phyloP scores from a whole-genome alignment of 1,140 invertebrate genomes.

The Drosophila kohkoa region DNA sequence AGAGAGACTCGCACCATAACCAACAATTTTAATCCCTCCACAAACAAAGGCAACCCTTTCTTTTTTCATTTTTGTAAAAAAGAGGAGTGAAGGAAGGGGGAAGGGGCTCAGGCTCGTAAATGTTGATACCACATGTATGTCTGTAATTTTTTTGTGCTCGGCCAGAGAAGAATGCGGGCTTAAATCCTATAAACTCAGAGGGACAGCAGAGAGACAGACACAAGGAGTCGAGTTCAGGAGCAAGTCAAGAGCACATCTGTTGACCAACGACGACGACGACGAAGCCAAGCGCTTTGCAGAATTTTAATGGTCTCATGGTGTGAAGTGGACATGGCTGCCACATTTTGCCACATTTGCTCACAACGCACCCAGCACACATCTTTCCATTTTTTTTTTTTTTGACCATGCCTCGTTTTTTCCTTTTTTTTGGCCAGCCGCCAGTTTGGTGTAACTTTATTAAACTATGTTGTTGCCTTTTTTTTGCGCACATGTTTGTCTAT shows the following conservation, averaged over 20 bases:
- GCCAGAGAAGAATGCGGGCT: constrained; percentile 59
- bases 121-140: constrained; percentile 40
- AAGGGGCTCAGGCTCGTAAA: constrained; percentile 16
- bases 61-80: constrained; percentile 37
- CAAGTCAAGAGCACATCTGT: constrained; percentile 53
- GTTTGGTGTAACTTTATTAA: constrained; percentile 53
- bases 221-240: no score
- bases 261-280: constrained; percentile 29
- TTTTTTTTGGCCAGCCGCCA: constrained; percentile 38
- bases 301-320: constrained; percentile 54
- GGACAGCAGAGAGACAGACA: background rate
- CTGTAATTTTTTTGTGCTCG: constrained; percentile 43
- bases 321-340: constrained; percentile 49
- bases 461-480: constrained; percentile 31
- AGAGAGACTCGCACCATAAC: constrained; percentile 37
- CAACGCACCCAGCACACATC: constrained; percentile 12
- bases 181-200: constrained; percentile 61
- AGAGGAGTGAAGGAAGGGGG: background rate
- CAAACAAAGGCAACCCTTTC: constrained; percentile 64
- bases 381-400: constrained; percentile 4
- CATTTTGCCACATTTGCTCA: constrained; percentile 31
- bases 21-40: constrained; percentile 54
- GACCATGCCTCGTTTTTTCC: background rate
- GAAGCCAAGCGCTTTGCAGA: constrained; percentile 35
- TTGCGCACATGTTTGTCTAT: constrained; percentile 42